Evolutionary conservation across 2,113 vertebrate species (phyloP), one percentile per base, ranked within the genome.

Genomic region (Apodemus sylvaticus): DNA sequence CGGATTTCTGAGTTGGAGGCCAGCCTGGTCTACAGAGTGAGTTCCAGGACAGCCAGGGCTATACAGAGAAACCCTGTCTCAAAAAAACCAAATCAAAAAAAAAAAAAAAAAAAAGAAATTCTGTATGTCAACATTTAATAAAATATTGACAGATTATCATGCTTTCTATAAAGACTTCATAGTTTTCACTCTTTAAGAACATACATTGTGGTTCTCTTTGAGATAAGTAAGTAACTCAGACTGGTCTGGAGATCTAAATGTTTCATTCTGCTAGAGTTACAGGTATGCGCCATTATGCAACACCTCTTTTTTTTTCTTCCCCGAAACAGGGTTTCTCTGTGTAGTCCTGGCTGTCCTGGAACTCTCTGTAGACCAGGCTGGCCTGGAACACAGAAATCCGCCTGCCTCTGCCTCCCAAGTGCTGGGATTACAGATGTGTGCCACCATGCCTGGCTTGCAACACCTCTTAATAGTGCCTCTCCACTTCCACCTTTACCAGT

Each of bases 91-190:
- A n/a, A n/a, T n/a, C n/a, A n/a, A n/a, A n/a, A n/a, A n/a, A n/a
- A n/a, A n/a, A n/a, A n/a, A n/a, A n/a, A n/a, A n/a, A n/a, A n/a
- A n/a, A n/a, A n/a, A n/a, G n/a, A n/a, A n/a, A n/a, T n/a, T n/a
- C n/a, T n/a, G n/a, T n/a, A n/a, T n/a, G n/a, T n/a, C n/a, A n/a
- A 13, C 29, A 39, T 60, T 94, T 93, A 81, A 86, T 89, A 81
- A 89, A 36, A 64, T 81, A 12, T 74, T 91, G 58, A 68, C 13
- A 55, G 9, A 6, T 95, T 68, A 19, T 13, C 39, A 89, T 83
- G 26, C 79, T 83, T 87, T 86, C 45, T 11, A 29, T 39, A 74
- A 93, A 91, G 71, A 34, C 24, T 77, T 42, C 76, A 26, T 74
- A 78, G 77, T 88, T 90, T 73, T 73, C 71, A 73, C n/a, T 73